phyloP scores from a whole-genome alignment of 1,140 invertebrate genomes.

The Batillaria attramentaria region DNA sequence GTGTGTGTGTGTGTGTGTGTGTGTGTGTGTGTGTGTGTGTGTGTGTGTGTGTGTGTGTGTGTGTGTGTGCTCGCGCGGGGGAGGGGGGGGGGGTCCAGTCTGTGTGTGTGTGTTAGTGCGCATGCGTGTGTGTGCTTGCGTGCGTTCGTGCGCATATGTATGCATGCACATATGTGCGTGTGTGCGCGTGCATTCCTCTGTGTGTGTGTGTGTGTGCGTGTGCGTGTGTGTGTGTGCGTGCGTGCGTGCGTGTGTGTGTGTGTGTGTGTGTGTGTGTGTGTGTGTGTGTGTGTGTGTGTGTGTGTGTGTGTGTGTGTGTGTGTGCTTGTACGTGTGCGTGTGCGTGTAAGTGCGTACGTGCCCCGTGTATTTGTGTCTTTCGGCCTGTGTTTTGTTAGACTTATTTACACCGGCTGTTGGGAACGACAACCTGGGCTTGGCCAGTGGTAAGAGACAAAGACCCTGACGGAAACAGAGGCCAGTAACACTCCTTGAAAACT shows the following conservation, averaged over 20 bases:
- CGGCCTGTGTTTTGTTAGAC: too few species aligned
- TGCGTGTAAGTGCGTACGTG: conserved; percentile 3
- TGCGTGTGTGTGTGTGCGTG: conserved; percentile 12
- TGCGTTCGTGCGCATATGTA: background rate
- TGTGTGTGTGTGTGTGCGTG: conserved; percentile 17
- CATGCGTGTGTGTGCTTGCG: background rate
- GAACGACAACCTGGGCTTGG: too few species aligned
- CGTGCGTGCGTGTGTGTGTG: background rate
- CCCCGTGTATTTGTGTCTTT: too few species aligned
- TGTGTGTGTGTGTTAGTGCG: conserved; percentile 4
- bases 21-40: conserved; percentile 19
- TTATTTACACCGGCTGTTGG: too few species aligned
- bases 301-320: conserved; percentile 15
- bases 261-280: conserved; percentile 19
- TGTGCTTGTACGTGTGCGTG: conserved; percentile 5
- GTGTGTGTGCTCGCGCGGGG: background rate
- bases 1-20: conserved; percentile 18
- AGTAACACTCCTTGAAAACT: too few species aligned
- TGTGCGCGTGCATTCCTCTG: background rate
- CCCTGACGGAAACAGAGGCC: too few species aligned
- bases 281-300: background rate
- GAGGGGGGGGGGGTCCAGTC: background rate
- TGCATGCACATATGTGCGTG: background rate
- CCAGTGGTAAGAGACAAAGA: too few species aligned
- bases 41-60: conserved; percentile 18